phyloP scores from a whole-genome alignment of 1,140 invertebrate genomes.

The Drosophila tani region DNA sequence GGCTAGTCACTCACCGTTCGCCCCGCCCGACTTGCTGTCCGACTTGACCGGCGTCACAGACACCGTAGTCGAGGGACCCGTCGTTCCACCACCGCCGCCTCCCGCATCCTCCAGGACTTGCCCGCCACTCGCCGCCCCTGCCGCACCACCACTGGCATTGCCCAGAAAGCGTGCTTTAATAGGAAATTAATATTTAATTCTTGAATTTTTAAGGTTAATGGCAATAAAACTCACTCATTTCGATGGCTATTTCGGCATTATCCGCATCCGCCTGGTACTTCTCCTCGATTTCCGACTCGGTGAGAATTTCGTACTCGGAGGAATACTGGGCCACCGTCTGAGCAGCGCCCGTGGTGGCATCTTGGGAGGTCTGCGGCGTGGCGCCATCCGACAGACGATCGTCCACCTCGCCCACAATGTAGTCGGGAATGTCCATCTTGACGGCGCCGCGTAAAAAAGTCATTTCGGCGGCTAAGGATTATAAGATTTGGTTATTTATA shows the following conservation, averaged over 20 bases:
- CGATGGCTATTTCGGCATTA: slow-evolving; percentile 79
- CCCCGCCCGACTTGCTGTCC: slow-evolving; percentile 63
- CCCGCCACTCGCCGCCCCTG: slow-evolving; percentile 41
- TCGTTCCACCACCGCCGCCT: slow-evolving; percentile 5
- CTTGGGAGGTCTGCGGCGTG: slow-evolving; percentile 79
- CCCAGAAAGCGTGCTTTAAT: slow-evolving; percentile 67
- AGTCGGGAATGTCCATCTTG: slow-evolving; percentile 84
- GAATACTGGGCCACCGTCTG: slow-evolving; percentile 81
- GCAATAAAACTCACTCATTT: slow-evolving; percentile 68
- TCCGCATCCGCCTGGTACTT: slow-evolving; percentile 78
- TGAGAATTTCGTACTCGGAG: slow-evolving; percentile 84
- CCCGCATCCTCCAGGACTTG: slow-evolving; percentile 68
- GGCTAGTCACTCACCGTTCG: slow-evolving; percentile 60
- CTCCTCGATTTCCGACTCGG: slow-evolving; percentile 84
- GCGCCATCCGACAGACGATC: slow-evolving; percentile 76
- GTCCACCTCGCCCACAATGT: slow-evolving; percentile 81
- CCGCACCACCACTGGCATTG: slow-evolving; percentile 48
- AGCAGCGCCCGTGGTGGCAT: slow-evolving; percentile 61
- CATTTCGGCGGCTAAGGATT: slow-evolving; percentile 71
- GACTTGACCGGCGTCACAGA: slow-evolving; percentile 71
- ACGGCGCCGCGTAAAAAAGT: slow-evolving; percentile 77
- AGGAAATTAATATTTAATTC: no score
- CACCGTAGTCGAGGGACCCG: slow-evolving; percentile 58
- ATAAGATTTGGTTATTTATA: background rate
- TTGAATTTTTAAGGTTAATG: no score